A percentile compares a stretch with the other conserved stretches of the same genome.
phyloP scores from a whole-genome alignment of 2,888 invertebrate species.

The Tenthredo amoena region DNA sequence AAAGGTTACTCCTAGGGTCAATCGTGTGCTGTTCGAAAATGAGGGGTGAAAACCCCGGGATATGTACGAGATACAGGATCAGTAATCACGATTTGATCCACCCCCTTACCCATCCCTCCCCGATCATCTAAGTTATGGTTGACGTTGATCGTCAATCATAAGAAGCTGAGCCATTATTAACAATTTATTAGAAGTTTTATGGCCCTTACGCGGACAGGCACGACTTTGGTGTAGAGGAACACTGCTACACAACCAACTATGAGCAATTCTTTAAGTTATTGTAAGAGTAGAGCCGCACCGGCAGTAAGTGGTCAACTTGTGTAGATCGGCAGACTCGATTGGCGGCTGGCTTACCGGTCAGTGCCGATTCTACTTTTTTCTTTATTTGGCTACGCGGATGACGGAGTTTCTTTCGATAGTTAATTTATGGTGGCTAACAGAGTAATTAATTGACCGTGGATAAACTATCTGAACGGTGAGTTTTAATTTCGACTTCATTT shows the following conservation, averaged over 20 bases:
- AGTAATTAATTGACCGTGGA: slow-evolving; percentile 39
- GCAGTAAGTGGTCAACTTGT: not conserved
- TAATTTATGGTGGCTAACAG: slow-evolving; percentile 25
- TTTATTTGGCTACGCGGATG: not conserved
- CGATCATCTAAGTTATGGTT: slow-evolving; percentile 36
- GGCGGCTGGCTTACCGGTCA: not conserved
- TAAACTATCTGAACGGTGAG: slow-evolving; percentile 21
- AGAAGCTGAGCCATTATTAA: slow-evolving; percentile 48
- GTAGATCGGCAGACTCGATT: slow-evolving; percentile 9
- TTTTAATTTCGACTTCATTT: slow-evolving; percentile 20
- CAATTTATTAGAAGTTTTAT: slow-evolving; percentile 49
- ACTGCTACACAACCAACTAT: not conserved
- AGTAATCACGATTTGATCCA: slow-evolving; percentile 46
- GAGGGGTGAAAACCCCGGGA: slow-evolving; percentile 43
- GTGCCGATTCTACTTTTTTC: slow-evolving; percentile 1
- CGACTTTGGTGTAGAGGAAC: not conserved
- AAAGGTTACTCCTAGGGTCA: slow-evolving; percentile 34
- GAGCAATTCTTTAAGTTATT: slow-evolving; percentile 16
- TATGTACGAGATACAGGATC: slow-evolving; percentile 45
- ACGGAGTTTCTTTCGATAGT: slow-evolving; percentile 16
- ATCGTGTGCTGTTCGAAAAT: slow-evolving; percentile 38
- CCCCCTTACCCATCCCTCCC: slow-evolving; percentile 18
- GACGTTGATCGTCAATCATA: slow-evolving; percentile 48
- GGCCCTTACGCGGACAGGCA: slow-evolving; percentile 21
- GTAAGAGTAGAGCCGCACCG: not conserved